phyloP scores from a whole-genome alignment of 2,888 invertebrate genomes.

The Netelia melanura region DNA sequence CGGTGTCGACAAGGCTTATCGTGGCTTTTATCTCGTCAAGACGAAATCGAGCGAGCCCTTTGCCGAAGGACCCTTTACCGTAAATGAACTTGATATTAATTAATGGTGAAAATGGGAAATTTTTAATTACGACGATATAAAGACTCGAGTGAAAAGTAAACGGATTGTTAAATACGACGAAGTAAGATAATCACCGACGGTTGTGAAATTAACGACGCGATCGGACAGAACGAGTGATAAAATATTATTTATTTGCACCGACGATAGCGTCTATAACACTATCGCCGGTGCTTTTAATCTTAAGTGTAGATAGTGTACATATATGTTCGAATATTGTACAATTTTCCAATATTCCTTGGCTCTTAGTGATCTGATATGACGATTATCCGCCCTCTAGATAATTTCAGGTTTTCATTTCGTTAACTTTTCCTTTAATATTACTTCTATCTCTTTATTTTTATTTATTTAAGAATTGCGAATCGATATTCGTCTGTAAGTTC shows the following conservation, averaged over 20 bases:
- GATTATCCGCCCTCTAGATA: neutral
- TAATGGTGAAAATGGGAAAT: slow-evolving; percentile 11
- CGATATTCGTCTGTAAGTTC: neutral
- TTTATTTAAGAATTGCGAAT: neutral
- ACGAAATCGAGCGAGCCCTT: slow-evolving; percentile 87
- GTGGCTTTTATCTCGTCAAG: slow-evolving; percentile 87
- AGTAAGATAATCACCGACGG: neutral
- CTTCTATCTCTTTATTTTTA: neutral
- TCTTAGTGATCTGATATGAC: slow-evolving; percentile 6
- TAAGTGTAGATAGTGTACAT: slow-evolving; percentile 5
- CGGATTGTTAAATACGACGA: neutral
- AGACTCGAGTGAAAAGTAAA: too few relatives aligned
- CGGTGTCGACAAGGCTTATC: slow-evolving; percentile 72
- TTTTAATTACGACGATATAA: neutral
- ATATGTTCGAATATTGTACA: neutral
- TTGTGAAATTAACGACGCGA: neutral
- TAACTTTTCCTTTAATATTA: neutral
- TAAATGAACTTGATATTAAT: slow-evolving; percentile 61
- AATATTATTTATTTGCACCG: slow-evolving; percentile 28
- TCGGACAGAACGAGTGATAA: slow-evolving; percentile 28
- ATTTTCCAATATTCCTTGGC: neutral
- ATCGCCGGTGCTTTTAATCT: slow-evolving; percentile 17
- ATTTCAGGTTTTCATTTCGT: slow-evolving; percentile 4
- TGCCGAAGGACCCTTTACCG: slow-evolving; percentile 87
- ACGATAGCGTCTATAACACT: neutral